phyloP scores from a whole-genome alignment of 2,113 vertebrate species.

The Lophochroa leadbeateri region DNA sequence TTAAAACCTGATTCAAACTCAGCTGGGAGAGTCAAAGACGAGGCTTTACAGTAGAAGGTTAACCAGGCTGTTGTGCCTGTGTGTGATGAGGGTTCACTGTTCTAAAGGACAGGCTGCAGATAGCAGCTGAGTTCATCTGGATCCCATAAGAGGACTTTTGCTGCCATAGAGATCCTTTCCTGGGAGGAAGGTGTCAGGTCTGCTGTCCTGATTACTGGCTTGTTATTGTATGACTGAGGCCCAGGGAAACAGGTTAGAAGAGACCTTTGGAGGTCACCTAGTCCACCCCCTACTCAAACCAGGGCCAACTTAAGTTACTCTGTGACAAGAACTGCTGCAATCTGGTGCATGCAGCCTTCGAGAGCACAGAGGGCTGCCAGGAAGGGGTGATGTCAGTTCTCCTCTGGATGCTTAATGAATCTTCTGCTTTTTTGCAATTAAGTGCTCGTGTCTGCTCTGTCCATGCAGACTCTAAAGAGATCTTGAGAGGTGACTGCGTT shows the following conservation, averaged over 20 bases:
- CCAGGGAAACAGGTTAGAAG: not conserved
- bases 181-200: not conserved
- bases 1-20: not conserved
- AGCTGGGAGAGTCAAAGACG: not conserved
- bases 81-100: not conserved
- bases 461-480: not conserved
- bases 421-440: not conserved
- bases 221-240: rapidly evolving
- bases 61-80: not conserved
- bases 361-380: not conserved
- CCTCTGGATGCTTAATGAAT: not conserved
- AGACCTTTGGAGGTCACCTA: not conserved
- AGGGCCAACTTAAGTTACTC: not conserved
- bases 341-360: not conserved
- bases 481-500: not conserved
- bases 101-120: not conserved
- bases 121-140: not conserved
- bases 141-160: not conserved
- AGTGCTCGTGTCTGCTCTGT: not conserved
- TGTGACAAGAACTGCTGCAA: not conserved
- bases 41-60: not conserved
- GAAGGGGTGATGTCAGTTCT: not conserved
- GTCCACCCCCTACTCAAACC: not conserved
- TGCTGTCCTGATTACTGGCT: not conserved
- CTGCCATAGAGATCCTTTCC: not conserved